phyloP scores from a whole-genome alignment of 2,888 invertebrate genomes.

The Iphiclides podalirius region DNA sequence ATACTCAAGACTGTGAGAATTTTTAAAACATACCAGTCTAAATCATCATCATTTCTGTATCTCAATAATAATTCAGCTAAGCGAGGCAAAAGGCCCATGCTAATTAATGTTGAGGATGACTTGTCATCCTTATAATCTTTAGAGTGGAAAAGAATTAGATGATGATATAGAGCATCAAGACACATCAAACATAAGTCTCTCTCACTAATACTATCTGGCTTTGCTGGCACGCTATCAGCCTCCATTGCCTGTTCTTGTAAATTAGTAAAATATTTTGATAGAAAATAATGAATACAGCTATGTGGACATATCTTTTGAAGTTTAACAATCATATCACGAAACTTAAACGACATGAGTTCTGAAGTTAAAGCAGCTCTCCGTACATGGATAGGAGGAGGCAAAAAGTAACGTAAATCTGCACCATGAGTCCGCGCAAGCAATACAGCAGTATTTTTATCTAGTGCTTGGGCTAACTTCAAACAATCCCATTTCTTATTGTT shows the following conservation, averaged over 20 bases:
- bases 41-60: conserved; percentile 52
- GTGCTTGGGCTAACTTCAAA: conserved; percentile 87
- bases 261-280: conserved; percentile 63
- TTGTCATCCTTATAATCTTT: conserved; percentile 47
- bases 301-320: conserved; percentile 54
- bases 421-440: conserved; percentile 86
- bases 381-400: conserved; percentile 82
- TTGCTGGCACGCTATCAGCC: conserved; percentile 55
- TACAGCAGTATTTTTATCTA: conserved; percentile 87
- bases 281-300: conserved; percentile 61
- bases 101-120: conserved; percentile 44
- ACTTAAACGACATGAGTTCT: conserved; percentile 64
- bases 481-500: conserved; percentile 85
- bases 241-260: conserved; percentile 64
- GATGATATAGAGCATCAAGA: conserved; percentile 66
- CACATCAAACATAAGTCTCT: conserved; percentile 60
- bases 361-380: conserved; percentile 54
- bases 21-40: conserved; percentile 60
- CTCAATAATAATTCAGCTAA: conserved; percentile 60
- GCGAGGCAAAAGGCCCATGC: conserved; percentile 49
- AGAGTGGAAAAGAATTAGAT: conserved; percentile 53
- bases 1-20: conserved; percentile 63
- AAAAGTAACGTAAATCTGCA: conserved; percentile 86
- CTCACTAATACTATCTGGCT: conserved; percentile 66
- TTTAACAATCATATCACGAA: conserved; percentile 51